phyloP scores from a whole-genome alignment of 1,140 invertebrate species.

The Meloidogyne hapla region DNA sequence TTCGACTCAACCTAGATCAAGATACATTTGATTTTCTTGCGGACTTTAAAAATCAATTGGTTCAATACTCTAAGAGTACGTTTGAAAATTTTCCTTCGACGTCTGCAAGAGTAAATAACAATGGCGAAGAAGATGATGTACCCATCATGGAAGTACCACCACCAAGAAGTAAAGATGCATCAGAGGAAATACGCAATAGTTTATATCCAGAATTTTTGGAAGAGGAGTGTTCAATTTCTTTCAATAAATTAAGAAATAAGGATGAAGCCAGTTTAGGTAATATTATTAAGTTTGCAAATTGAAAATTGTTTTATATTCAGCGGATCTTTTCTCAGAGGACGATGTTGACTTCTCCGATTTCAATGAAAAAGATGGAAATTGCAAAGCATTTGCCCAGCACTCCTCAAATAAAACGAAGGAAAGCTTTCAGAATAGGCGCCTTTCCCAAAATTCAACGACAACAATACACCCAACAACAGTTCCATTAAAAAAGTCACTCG shows the following conservation, averaged over 20 bases:
- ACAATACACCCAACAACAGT: not conserved
- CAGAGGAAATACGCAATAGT: not conserved
- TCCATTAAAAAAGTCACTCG: not conserved
- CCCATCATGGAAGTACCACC: conserved; percentile 37
- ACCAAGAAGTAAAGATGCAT: not conserved
- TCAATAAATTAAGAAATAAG: not conserved
- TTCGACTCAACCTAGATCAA: conserved; percentile 55
- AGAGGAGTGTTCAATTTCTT: not conserved
- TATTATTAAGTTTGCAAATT: not conserved
- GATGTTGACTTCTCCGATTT: conserved; percentile 34
- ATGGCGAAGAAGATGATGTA: conserved; percentile 6
- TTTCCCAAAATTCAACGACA: not conserved
- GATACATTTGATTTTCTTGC: conserved; percentile 55
- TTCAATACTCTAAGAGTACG: conserved; percentile 13
- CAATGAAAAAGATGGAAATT: not conserved
- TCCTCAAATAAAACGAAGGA: not conserved
- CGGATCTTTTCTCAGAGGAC: conserved; percentile 35
- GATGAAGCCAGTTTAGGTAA: not conserved
- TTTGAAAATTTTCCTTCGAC: conserved; percentile 6
- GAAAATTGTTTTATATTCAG: conserved; percentile 18
- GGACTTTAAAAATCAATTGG: conserved; percentile 41
- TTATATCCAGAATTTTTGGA: not conserved
- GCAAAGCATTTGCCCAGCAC: not conserved
- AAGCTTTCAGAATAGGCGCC: not conserved
- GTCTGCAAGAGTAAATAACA: not conserved